Evolutionary conservation across 2,888 invertebrate species (phyloP).

Genomic region (Sphaeridia pumilis): DNA sequence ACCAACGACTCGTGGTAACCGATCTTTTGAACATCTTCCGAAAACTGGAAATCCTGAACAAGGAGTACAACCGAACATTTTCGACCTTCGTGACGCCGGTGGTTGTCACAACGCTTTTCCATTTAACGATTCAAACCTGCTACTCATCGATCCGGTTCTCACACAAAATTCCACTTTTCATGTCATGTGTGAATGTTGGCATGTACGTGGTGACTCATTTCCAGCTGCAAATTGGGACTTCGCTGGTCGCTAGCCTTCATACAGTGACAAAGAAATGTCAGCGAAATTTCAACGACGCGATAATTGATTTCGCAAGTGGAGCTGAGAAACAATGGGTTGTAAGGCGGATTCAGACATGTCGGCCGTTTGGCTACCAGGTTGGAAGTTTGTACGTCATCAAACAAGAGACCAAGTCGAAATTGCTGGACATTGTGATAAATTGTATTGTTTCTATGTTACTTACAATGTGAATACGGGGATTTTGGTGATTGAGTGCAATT

Average conservation of each 20-base stretch:
- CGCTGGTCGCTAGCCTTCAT: not conserved
- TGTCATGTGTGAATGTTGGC: not conserved
- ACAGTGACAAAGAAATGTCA: not conserved
- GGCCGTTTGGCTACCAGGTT: not conserved
- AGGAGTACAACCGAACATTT: not conserved
- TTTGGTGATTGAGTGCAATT: too few species aligned
- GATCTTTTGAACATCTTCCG: not conserved
- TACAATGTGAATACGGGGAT: too few species aligned
- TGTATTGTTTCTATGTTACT: not conserved
- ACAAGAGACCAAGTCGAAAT: not conserved
- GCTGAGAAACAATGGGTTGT: not conserved
- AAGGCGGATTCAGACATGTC: not conserved
- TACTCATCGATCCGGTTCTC: not conserved
- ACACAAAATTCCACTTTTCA: not conserved
- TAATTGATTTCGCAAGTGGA: not conserved
- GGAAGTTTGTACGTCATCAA: constrained; percentile 1
- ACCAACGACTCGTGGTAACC: not conserved
- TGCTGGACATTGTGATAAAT: not conserved
- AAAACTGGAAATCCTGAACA: not conserved
- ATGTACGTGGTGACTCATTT: not conserved
- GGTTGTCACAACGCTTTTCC: not conserved
- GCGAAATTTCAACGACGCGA: not conserved
- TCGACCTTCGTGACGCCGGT: not conserved
- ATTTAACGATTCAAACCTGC: not conserved
- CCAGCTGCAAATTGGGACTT: not conserved